A percentile compares a stretch with the other conserved stretches of the same genome.
Conservation (phyloP, 2,888 invertebrate species). For the Volucella inanis region DNA sequence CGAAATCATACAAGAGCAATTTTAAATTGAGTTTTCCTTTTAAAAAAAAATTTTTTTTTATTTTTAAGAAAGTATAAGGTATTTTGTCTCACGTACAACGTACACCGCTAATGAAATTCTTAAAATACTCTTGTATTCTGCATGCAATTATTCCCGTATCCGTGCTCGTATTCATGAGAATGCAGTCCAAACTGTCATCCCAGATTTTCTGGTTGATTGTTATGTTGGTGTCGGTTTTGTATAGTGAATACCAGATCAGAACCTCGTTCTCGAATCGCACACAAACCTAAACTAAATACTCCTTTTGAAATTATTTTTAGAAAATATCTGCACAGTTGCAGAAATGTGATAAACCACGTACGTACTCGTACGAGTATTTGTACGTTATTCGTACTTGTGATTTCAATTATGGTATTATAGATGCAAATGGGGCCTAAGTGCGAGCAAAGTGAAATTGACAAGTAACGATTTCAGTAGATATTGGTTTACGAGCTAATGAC, state of each 20-base stretch:
- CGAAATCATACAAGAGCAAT: not conserved
- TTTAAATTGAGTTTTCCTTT: not conserved
- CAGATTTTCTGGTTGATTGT: slow-evolving; percentile 40
- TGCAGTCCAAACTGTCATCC: slow-evolving; percentile 28
- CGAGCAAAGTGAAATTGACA: slow-evolving; percentile 29
- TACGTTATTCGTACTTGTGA: no score
- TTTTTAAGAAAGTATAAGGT: slow-evolving; percentile 8
- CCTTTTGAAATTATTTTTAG: slow-evolving; percentile 42
- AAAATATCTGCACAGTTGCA: slow-evolving; percentile 18
- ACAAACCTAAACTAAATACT: not conserved
- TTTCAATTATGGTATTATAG: no score
- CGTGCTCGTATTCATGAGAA: not conserved
- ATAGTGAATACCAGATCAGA: slow-evolving; percentile 6
- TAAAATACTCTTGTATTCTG: slow-evolving; percentile 14
- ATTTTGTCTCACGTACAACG: not conserved
- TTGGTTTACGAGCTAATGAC: not conserved
- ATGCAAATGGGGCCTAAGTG: not conserved
- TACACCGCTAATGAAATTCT: slow-evolving; percentile 28
- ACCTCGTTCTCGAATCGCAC: not conserved
- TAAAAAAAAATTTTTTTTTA: not conserved
- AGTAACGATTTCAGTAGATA: slow-evolving; percentile 8
- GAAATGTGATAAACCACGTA: not conserved
- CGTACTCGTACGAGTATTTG: no score
- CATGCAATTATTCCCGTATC: not conserved
- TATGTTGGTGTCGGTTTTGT: slow-evolving; percentile 36